Evolutionary conservation across 1,140 invertebrate genomes (phyloP).

Genomic region (Zaprionus ornatus): DNA sequence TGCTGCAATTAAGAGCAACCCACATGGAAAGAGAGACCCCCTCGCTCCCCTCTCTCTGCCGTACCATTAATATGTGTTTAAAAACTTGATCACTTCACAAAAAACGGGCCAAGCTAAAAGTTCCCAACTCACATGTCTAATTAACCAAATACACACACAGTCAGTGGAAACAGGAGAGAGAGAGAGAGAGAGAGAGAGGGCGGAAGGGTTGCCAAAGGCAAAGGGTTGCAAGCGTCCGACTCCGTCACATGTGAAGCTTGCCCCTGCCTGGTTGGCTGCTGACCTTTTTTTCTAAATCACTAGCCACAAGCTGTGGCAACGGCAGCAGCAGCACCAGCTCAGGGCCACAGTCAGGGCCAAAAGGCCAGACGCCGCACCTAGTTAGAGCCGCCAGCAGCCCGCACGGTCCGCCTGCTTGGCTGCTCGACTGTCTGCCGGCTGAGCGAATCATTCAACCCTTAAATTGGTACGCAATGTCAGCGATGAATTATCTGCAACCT

Average conservation of each 20-base stretch:
- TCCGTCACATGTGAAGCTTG: slow-evolving; percentile 55
- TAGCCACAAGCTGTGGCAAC: slow-evolving; percentile 60
- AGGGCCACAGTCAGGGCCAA: slow-evolving; percentile 57
- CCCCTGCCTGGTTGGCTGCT: slow-evolving; percentile 54
- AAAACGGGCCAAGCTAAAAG: slow-evolving; percentile 31
- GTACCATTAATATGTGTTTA: slow-evolving; percentile 70
- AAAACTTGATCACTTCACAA: slow-evolving; percentile 57
- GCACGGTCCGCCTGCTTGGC: slow-evolving; percentile 23
- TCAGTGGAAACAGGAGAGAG: neutral
- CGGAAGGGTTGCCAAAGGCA: neutral
- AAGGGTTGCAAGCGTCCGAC: slow-evolving; percentile 33
- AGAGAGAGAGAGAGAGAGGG: neutral
- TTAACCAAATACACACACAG: slow-evolving; percentile 52
- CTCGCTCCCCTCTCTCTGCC: slow-evolving; percentile 4
- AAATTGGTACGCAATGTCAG: slow-evolving; percentile 82
- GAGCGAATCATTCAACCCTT: slow-evolving; percentile 79
- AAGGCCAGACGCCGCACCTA: slow-evolving; percentile 66
- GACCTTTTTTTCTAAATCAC: slow-evolving; percentile 81
- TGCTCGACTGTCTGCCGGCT: slow-evolving; percentile 34
- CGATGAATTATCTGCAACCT: slow-evolving; percentile 82
- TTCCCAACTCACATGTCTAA: slow-evolving; percentile 74
- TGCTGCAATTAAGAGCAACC: slow-evolving; percentile 75
- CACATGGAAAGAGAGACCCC: slow-evolving; percentile 41
- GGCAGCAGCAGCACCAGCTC: slow-evolving; percentile 26
- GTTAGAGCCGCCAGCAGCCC: slow-evolving; percentile 45